Percentiles rank a stretch among this genome's conserved stretches.
Evolutionary conservation across 2,888 invertebrate genomes (phyloP).

Genomic region (Dynastes tityus): DNA sequence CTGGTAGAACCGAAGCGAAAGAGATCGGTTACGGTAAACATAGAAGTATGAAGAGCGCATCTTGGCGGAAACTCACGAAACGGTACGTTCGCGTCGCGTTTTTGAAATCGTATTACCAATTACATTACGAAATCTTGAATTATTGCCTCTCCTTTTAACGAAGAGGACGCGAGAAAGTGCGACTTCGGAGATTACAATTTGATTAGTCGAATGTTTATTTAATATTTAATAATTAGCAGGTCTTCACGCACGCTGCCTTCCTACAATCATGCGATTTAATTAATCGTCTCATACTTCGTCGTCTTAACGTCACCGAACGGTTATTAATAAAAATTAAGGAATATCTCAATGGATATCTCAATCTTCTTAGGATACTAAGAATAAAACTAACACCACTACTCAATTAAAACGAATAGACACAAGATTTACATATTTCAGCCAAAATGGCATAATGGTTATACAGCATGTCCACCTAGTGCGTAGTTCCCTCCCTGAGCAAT

Average conservation of each 20-base stretch:
- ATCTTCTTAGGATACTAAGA: too few species aligned
- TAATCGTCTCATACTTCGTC: slow-evolving; percentile 9
- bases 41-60: slow-evolving; percentile 15
- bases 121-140: slow-evolving; percentile 39
- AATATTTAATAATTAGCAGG: slow-evolving; percentile 33
- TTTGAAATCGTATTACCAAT: slow-evolving; percentile 22
- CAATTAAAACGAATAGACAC: too few species aligned
- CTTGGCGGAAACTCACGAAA: slow-evolving; percentile 32
- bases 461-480: too few species aligned
- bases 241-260: background rate
- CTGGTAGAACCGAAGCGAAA: slow-evolving; percentile 39
- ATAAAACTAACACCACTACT: too few species aligned
- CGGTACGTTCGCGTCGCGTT: background rate
- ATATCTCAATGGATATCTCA: background rate
- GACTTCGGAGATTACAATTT: slow-evolving; percentile 31
- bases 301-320: background rate
- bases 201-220: slow-evolving; percentile 35
- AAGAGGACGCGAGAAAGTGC: slow-evolving; percentile 1
- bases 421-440: too few species aligned
- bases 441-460: too few species aligned
- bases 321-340: too few species aligned
- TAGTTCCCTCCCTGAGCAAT: too few species aligned
- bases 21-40: slow-evolving; percentile 35
- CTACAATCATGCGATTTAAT: slow-evolving; percentile 11
- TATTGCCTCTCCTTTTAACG: slow-evolving; percentile 12